phyloP scores from a whole-genome alignment of 1,140 invertebrate genomes.

The Atta texana region DNA sequence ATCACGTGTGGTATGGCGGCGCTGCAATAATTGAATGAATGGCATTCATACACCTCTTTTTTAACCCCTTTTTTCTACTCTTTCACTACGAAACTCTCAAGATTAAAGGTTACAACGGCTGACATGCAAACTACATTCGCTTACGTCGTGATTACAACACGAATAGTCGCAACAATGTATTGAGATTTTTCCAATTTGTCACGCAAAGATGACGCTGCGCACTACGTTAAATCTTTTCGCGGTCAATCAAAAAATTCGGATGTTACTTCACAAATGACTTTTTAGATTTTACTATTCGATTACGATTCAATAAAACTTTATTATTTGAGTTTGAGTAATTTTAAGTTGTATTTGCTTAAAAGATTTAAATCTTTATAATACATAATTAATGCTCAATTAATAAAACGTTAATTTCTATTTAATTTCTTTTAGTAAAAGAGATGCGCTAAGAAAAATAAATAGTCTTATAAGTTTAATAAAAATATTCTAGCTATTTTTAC shows the following conservation, averaged over 20 bases:
- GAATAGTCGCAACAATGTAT: background rate
- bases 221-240: background rate
- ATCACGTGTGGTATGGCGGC: constrained; percentile 24
- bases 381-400: too few relatives aligned
- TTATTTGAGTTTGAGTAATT: too few relatives aligned
- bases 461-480: too few relatives aligned
- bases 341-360: too few relatives aligned
- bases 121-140: constrained; percentile 59
- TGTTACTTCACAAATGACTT: background rate
- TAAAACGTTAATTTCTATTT: too few relatives aligned
- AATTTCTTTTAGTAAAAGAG: too few relatives aligned
- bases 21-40: constrained; percentile 74
- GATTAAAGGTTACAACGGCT: constrained; percentile 62
- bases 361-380: too few relatives aligned
- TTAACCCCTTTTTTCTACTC: constrained; percentile 63
- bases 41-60: constrained; percentile 75
- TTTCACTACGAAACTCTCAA: constrained; percentile 40
- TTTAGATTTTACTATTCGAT: background rate
- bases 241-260: background rate
- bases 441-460: too few relatives aligned
- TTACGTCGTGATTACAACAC: background rate
- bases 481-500: too few relatives aligned
- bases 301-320: too few relatives aligned
- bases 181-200: background rate
- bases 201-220: background rate